Evolutionary conservation across 2,888 invertebrate species (phyloP).

Genomic region (Sussaba pulchella): DNA sequence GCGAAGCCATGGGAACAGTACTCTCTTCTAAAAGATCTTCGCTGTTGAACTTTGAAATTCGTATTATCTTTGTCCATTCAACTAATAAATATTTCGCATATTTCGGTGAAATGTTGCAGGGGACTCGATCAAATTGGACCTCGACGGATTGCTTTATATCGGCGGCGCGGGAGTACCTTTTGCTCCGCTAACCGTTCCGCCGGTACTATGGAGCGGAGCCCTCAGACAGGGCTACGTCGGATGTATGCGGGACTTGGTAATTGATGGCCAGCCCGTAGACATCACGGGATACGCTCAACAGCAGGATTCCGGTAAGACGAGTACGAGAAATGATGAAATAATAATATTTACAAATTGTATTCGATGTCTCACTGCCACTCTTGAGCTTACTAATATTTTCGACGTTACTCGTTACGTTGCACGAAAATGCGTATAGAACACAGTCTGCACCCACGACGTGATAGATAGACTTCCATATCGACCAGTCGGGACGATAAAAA

Average conservation of each 20-base stretch:
- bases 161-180: conserved; percentile 95
- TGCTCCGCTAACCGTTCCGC: conserved; percentile 91
- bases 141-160: conserved; percentile 94
- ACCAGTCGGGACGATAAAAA: too few species aligned
- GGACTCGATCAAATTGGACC: conserved; percentile 94
- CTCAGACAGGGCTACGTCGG: conserved; percentile 97
- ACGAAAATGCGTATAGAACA: too few species aligned
- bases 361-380: too few species aligned
- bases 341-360: neutral
- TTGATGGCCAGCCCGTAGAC: conserved; percentile 95
- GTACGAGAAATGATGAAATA: neutral
- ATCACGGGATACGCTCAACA: conserved; percentile 94
- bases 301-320: conserved; percentile 92
- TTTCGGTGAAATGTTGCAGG: conserved; percentile 84
- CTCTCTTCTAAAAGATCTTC: too few species aligned
- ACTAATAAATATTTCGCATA: conserved; percentile 7
- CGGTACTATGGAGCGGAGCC: conserved; percentile 96
- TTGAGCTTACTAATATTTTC: too few species aligned
- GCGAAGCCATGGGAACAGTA: too few species aligned
- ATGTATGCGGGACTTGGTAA: conserved; percentile 94
- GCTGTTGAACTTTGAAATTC: neutral
- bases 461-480: too few species aligned
- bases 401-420: too few species aligned
- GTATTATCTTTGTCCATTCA: too few species aligned
- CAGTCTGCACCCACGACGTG: too few species aligned